Conservation (phyloP, 2,113 vertebrate genomes). For the Mastomys natalensis region DNA sequence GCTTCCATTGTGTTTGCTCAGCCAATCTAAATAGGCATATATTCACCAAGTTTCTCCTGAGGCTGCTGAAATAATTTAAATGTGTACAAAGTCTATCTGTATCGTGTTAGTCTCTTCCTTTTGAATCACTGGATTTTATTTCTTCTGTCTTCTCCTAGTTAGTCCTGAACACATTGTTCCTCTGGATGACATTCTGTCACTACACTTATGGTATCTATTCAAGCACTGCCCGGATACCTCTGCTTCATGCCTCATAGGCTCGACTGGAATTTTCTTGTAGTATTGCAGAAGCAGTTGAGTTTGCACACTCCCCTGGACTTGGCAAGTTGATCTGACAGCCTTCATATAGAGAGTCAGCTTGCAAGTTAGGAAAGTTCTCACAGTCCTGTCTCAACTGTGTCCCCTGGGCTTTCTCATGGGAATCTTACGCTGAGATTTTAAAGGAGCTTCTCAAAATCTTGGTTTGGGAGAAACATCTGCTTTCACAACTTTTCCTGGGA, state of each 20-base stretch:
- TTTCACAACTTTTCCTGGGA: conserved; percentile 22
- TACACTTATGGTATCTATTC: background rate
- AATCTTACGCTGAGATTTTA: background rate
- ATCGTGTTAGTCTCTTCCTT: background rate
- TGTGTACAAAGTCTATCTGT: background rate
- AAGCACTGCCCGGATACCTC: background rate
- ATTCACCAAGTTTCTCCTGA: background rate
- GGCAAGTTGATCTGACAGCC: background rate
- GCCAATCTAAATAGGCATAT: background rate
- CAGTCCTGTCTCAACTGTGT: background rate
- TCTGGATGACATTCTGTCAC: background rate
- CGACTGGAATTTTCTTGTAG: background rate
- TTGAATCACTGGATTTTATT: background rate
- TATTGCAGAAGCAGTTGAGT: background rate
- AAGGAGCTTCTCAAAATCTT: conserved; percentile 3
- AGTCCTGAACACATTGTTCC: background rate
- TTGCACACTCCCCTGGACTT: background rate
- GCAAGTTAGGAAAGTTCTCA: background rate
- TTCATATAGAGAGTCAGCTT: background rate
- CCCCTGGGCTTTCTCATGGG: background rate
- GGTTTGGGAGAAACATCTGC: conserved; percentile 1
- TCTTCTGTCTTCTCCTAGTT: background rate
- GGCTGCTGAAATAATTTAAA: background rate
- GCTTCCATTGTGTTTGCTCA: background rate
- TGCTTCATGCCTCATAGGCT: background rate